Percentiles rank a stretch among this genome's conserved stretches.
These are phyloP conservation scores for Odobenus rosmarus DNA, from an alignment of 2,113 vertebrate genomes.

Conservation along the genomic window DNA sequence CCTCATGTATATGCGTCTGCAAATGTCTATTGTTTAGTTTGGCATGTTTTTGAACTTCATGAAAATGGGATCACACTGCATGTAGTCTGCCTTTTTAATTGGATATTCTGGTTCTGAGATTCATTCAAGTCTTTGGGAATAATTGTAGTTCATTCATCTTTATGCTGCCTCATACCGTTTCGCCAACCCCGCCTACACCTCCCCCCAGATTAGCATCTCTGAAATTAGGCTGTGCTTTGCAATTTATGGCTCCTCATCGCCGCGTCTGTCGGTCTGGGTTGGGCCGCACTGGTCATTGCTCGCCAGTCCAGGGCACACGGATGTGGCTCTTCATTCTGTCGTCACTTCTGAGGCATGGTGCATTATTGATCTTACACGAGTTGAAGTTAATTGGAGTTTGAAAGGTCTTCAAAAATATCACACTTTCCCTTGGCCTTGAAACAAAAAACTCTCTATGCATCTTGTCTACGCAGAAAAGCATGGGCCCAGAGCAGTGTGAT, in stretches of 20 bases:
- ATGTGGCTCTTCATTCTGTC: background rate
- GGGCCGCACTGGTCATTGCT: no score
- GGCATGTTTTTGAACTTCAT: background rate
- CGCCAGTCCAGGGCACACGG: fast-evolving
- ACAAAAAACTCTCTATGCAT: background rate
- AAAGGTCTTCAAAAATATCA: background rate
- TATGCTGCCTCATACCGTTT: background rate
- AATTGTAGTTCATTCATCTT: background rate
- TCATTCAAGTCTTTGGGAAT: background rate
- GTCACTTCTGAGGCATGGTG: background rate
- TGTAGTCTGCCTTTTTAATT: background rate
- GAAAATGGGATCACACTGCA: background rate
- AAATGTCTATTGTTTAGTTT: background rate
- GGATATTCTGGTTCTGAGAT: background rate
- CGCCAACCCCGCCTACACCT: fast-evolving
- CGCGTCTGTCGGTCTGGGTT: background rate
- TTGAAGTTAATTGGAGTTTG: background rate
- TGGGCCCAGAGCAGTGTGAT: background rate
- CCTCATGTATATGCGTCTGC: fast-evolving
- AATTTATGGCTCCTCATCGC: fast-evolving
- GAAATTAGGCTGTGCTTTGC: background rate
- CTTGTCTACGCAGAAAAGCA: background rate
- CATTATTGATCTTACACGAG: background rate
- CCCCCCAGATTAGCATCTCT: background rate
- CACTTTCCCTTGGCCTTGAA: background rate